Percentiles rank a stretch among this genome's conserved stretches.
Evolutionary conservation across 2,888 invertebrate species (phyloP).

Genomic region (Drosophila yooni): DNA sequence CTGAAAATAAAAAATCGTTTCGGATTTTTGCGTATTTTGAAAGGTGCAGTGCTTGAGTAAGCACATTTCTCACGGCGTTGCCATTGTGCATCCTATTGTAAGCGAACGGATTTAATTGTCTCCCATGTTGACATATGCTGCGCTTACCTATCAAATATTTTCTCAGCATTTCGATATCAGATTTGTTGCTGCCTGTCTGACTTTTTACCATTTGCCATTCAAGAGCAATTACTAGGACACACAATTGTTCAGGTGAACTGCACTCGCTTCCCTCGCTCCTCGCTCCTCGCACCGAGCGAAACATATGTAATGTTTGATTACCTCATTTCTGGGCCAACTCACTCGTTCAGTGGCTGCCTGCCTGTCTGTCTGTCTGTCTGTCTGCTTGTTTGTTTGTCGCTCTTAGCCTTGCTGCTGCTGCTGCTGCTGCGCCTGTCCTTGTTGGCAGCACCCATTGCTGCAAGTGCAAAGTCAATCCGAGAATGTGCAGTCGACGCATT

Average conservation of each 20-base stretch:
- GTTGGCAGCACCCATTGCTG: slow-evolving; percentile 53
- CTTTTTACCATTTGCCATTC: slow-evolving; percentile 38
- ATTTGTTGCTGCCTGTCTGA: slow-evolving; percentile 36
- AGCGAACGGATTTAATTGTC: slow-evolving; percentile 16
- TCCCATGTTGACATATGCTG: slow-evolving; percentile 35
- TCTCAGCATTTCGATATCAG: slow-evolving; percentile 45
- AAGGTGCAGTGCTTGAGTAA: not conserved
- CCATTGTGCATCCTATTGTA: not conserved
- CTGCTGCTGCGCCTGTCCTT: not conserved
- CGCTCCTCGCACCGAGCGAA: not conserved
- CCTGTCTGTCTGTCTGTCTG: not conserved
- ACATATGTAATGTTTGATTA: slow-evolving; percentile 59
- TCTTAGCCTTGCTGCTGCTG: not conserved
- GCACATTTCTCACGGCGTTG: not conserved
- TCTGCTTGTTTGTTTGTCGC: not conserved
- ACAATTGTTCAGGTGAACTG: slow-evolving; percentile 41
- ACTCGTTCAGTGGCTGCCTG: not conserved
- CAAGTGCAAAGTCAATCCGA: slow-evolving; percentile 54
- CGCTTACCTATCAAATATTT: slow-evolving; percentile 52
- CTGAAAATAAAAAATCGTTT: not conserved
- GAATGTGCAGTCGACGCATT: slow-evolving; percentile 54
- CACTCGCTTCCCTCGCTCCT: not conserved
- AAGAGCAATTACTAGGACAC: slow-evolving; percentile 53
- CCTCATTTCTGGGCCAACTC: slow-evolving; percentile 61
- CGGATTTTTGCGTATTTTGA: not conserved